Conservation (phyloP, 2,113 vertebrate genomes). For the Microtus montanus region DNA sequence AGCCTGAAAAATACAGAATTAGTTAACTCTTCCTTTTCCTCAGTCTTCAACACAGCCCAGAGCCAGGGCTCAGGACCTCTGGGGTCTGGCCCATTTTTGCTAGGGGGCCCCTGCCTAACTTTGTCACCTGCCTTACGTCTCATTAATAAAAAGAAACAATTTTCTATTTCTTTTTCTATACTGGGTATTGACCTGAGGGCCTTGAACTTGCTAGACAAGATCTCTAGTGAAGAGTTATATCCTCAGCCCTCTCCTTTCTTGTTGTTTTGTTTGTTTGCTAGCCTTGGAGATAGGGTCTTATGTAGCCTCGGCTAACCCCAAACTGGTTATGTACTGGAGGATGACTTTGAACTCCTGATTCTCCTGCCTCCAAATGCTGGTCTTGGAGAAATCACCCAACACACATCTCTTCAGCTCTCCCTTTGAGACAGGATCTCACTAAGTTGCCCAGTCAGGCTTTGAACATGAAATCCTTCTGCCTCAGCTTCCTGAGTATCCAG, state of each 20-base stretch:
- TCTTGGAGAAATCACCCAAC: not conserved
- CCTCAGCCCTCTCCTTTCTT: not conserved
- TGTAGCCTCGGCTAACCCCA: not conserved
- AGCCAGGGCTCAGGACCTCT: not conserved
- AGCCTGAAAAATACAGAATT: not conserved
- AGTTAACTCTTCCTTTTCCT: constrained; percentile 21
- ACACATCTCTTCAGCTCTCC: not conserved
- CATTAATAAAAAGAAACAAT: not conserved
- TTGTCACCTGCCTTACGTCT: not conserved
- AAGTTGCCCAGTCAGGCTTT: not conserved
- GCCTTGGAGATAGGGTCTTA: not conserved
- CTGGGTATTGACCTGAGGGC: not conserved
- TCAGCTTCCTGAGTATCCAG: not conserved
- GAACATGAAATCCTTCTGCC: not conserved
- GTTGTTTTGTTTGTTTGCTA: not conserved
- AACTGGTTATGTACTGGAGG: not conserved
- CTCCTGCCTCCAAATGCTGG: not conserved
- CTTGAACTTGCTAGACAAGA: not conserved
- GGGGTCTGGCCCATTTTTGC: not conserved
- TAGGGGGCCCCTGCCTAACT: not conserved
- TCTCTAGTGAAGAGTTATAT: not conserved
- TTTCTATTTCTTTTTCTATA: not conserved
- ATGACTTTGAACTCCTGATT: not conserved
- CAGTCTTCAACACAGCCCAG: not conserved
- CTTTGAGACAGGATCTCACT: not conserved